Base-by-base conservation (phyloP, 1,140 invertebrate species). In the Chymomyza costata region DNA sequence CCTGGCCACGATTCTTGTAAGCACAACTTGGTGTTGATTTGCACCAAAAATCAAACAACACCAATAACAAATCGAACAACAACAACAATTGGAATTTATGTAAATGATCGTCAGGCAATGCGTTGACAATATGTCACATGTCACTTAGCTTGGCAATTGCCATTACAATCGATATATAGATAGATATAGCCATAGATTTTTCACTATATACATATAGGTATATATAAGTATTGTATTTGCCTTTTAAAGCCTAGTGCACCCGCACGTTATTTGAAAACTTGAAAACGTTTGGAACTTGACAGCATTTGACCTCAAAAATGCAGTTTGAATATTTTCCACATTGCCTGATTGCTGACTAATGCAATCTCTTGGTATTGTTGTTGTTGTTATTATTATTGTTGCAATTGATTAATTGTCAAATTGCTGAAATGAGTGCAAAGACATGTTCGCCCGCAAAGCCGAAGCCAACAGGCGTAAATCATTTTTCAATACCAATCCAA, bases 121-220 rank as follows among this genome's bases (percentile, higher is more conserved):
- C 73, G 73, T 80, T 80, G 73, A 80, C 73, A 80, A 80, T 80
- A 80, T 80, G 73, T 80, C 73, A 80, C 73, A 80, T 80, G 73
- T 80, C 73, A 80, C 73, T 80, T 78, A 78, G 55, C 45, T 52
- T 30, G 31, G 41, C 61, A 68, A 65, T 61, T 58, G 57, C 52
- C 47, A 59, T n/a, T 45, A 41, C 30, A 40, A 41, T 39, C 44
- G 32, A 48, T 14, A 48, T 19, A 48, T 15, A 60, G 15, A 57
- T 38, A 18, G 13, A 48, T 49, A 62, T 38, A 64, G 40, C 60
- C 48, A 73, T 68, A 62, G 51, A 65, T 53, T n/a, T n/a, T n/a
- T n/a, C n/a, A n/a, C n/a, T n/a, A n/a, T n/a, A n/a, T n/a, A n/a
- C n/a, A 43, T 39, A 15, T 48, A 55, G 67, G 45, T 51, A 60